Conservation (phyloP, 2,113 vertebrate genomes). For the Rattus rattus region DNA sequence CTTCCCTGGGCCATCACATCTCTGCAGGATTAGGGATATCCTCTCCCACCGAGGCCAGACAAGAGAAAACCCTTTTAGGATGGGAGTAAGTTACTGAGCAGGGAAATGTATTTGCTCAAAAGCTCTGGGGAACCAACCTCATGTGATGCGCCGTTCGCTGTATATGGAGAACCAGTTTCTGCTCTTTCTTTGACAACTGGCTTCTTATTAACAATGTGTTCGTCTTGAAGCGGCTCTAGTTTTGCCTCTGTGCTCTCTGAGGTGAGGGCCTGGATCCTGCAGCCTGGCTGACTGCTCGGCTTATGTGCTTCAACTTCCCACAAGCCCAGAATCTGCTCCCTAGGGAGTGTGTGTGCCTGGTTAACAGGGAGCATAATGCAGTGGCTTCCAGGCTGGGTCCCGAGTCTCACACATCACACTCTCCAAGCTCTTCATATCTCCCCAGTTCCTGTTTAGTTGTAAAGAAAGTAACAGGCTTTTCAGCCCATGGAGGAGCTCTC, state of each 20-base stretch:
- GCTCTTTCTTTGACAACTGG: not conserved
- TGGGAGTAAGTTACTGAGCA: not conserved
- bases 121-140: no score
- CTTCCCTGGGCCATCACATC: no score
- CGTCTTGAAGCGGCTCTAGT: no score
- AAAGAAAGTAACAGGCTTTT: not conserved
- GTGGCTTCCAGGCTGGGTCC: fast-evolving
- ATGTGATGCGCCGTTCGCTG: no score
- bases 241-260: not conserved
- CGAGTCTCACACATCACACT: no score
- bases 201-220: not conserved
- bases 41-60: no score
- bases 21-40: no score
- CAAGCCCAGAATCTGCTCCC: not conserved
- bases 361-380: fast-evolving
- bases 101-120: not conserved
- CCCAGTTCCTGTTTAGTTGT: not conserved
- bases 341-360: not conserved
- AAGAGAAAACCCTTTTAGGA: not conserved
- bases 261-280: not conserved
- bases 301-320: conserved; percentile 28
- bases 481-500: fast-evolving
- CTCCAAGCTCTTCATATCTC: fast-evolving
- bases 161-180: no score
- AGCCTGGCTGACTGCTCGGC: not conserved